A percentile compares a stretch with the other conserved stretches of the same genome.
Conservation (phyloP, 2,797 vertebrate genomes). For the Alouatta caraya region DNA sequence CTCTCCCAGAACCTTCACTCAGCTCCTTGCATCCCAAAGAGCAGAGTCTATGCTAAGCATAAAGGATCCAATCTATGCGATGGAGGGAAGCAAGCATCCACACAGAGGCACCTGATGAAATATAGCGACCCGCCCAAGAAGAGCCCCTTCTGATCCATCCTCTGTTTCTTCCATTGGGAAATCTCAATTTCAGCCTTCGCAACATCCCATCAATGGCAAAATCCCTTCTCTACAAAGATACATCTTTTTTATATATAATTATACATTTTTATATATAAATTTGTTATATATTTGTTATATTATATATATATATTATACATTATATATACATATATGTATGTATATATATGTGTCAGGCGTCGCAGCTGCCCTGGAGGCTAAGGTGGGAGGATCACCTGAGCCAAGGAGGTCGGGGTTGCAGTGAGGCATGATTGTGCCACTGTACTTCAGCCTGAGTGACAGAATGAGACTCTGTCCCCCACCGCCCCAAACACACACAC, state of each 20-base stretch:
- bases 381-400: neutral
- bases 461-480: neutral
- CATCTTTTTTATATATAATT: neutral
- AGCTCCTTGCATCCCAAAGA: neutral
- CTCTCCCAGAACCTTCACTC: constrained; percentile 5
- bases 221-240: neutral
- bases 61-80: neutral
- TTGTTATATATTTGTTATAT: too few species aligned
- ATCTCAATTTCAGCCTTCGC: neutral
- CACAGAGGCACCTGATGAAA: neutral
- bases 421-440: neutral
- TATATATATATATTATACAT: neutral
- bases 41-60: neutral
- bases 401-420: neutral
- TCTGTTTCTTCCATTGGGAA: neutral
- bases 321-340: neutral
- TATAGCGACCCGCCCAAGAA: neutral
- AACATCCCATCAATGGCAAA: neutral
- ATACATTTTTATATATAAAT: neutral
- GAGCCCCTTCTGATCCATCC: neutral
- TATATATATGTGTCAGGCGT: neutral
- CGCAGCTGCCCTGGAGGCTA: neutral
- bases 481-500: too few species aligned
- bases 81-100: neutral
- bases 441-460: neutral